phyloP scores from a whole-genome alignment of 2,113 vertebrate species.

The Coregonus clupeaformis region DNA sequence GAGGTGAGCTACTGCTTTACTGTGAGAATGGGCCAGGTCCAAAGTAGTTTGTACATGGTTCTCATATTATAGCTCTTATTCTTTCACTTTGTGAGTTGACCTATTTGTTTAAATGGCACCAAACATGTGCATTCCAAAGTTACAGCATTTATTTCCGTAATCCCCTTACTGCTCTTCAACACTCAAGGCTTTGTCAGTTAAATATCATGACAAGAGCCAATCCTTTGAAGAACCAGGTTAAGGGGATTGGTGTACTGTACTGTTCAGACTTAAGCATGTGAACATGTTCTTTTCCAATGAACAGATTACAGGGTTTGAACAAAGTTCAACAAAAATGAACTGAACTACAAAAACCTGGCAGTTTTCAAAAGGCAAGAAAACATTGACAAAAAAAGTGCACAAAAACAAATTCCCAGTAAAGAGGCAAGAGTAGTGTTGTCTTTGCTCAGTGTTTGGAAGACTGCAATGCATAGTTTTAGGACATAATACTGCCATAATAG shows the following conservation, averaged over 20 bases:
- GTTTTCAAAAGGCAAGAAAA: not conserved
- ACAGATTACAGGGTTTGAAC: not conserved
- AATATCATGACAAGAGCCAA: not conserved
- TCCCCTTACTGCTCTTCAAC: not conserved
- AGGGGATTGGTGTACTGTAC: conserved; percentile 2
- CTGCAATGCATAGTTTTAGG: conserved; percentile 25
- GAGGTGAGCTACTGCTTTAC: not conserved
- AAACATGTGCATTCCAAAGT: conserved; percentile 19
- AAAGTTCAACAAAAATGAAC: conserved; percentile 2
- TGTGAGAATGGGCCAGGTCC: not conserved
- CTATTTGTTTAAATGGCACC: conserved; percentile 10
- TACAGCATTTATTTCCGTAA: conserved; percentile 25
- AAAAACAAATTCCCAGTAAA: conserved; percentile 20
- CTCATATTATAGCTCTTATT: conserved; percentile 22
- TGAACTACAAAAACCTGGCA: not conserved
- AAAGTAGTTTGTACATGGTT: not conserved
- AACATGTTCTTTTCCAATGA: not conserved
- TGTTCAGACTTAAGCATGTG: conserved; percentile 3
- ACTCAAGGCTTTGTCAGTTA: conserved; percentile 23
- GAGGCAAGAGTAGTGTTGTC: conserved; percentile 19
- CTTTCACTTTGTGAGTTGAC: conserved; percentile 8
- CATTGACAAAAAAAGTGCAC: conserved; percentile 34
- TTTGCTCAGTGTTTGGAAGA: conserved; percentile 35
- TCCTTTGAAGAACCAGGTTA: not conserved
- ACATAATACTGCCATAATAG: conserved; percentile 10